Percentiles rank a stretch among this genome's conserved stretches.
These are phyloP conservation scores for Bucco capensis DNA, from an alignment of 2,113 vertebrate species.

Conservation along the genomic window DNA sequence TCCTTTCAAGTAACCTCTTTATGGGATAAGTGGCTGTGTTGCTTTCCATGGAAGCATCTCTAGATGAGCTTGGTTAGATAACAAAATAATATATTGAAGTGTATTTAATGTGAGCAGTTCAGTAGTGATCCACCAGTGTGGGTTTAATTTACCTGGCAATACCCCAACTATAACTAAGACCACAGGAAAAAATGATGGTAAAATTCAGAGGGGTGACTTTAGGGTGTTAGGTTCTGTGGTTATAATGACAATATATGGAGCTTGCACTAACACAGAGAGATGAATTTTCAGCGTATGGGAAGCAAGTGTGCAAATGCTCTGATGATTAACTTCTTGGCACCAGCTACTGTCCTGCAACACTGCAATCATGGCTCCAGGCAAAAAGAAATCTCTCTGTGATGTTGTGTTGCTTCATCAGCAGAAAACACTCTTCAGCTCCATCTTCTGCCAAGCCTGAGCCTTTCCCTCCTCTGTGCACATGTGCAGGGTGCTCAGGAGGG, in stretches of 20 bases:
- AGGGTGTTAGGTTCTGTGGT: neutral
- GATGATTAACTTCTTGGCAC: constrained; percentile 43
- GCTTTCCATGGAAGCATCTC: neutral
- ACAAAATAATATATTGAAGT: neutral
- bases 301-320: constrained; percentile 19
- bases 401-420: constrained; percentile 45
- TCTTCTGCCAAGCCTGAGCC: constrained; percentile 21
- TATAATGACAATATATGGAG: neutral
- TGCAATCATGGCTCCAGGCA: constrained; percentile 29
- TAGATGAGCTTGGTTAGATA: neutral
- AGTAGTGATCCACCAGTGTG: rapidly evolving
- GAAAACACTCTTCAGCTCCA: neutral
- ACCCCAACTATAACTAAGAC: neutral
- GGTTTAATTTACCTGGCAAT: neutral
- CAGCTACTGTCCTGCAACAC: neutral
- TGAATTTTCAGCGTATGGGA: constrained; percentile 17
- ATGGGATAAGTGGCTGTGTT: neutral
- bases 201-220: neutral
- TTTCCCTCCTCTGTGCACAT: neutral
- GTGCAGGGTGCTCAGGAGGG: neutral
- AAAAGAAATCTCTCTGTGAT: neutral
- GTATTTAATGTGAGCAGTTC: neutral
- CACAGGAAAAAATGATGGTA: neutral
- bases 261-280: neutral
- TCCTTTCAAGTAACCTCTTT: neutral